These are phyloP conservation scores for Ennomos erosarius DNA, from an alignment of 2,888 invertebrate species.

Conservation along the genomic window DNA sequence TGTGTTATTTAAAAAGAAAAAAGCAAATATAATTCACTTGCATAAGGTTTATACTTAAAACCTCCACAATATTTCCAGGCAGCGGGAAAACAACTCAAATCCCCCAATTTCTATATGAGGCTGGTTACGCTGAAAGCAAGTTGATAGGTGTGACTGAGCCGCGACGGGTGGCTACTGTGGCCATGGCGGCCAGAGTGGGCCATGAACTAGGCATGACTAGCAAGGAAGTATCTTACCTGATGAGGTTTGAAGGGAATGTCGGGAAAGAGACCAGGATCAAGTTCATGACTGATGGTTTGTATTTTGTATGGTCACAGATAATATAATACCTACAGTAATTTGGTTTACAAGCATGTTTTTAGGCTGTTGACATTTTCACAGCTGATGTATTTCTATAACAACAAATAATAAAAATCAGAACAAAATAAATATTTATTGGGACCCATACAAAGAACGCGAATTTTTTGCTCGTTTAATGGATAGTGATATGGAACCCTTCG, in stretches of 20 bases:
- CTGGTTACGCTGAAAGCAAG: conserved; percentile 93
- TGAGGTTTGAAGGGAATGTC: conserved; percentile 97
- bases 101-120: conserved; percentile 99
- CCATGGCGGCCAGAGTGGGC: conserved; percentile 97
- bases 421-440: no score
- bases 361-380: no score
- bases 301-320: no score
- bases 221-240: conserved; percentile 94
- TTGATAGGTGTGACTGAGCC: conserved; percentile 98
- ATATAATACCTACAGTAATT: no score
- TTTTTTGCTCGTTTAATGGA: no score
- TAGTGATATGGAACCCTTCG: no score
- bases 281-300: conserved; percentile 97
- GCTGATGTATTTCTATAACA: no score
- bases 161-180: conserved; percentile 98
- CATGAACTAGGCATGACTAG: conserved; percentile 93
- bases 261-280: conserved; percentile 96
- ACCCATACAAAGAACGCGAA: no score
- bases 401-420: no score
- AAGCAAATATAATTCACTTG: no score
- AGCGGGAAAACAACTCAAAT: conserved; percentile 99
- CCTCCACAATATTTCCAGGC: conserved; percentile 59
- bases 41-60: neutral
- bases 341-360: conserved; percentile 32
- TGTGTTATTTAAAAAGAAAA: no score